Evolutionary conservation across 2,797 vertebrate species (phyloP).

Genomic region (Ctenopoma kingsleyae): DNA sequence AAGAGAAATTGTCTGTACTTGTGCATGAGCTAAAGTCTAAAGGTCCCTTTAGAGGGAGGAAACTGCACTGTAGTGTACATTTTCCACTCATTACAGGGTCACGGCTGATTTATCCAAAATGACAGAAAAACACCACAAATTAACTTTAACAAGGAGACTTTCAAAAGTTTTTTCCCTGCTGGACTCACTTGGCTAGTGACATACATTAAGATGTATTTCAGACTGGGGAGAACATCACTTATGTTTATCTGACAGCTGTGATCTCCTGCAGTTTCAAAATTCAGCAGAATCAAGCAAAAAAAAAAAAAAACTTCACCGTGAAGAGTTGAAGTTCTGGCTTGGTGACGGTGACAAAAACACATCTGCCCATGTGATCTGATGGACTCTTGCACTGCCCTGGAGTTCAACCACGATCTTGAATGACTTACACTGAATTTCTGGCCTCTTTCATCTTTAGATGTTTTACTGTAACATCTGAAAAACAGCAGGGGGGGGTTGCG

Average conservation of each 20-base stretch:
- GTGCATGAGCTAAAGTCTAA: conserved; percentile 59
- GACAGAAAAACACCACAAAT: conserved; percentile 40
- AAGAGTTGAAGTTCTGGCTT: conserved; percentile 8
- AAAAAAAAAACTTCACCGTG: conserved; percentile 20
- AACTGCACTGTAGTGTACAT: conserved; percentile 48
- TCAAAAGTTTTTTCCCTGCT: conserved; percentile 35
- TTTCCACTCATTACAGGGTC: conserved; percentile 66
- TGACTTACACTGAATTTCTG: conserved; percentile 1
- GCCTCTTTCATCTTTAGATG: background rate
- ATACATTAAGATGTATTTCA: conserved; percentile 20
- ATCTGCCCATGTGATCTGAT: conserved; percentile 28
- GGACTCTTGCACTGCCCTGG: conserved; percentile 9
- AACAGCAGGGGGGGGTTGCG: conserved; percentile 28
- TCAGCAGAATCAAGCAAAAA: conserved; percentile 34
- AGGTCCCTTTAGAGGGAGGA: conserved; percentile 24
- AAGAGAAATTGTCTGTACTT: conserved; percentile 68
- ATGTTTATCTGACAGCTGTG: conserved; percentile 53
- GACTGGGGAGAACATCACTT: conserved; percentile 41
- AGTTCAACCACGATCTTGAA: conserved; percentile 15
- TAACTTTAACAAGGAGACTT: conserved; percentile 41
- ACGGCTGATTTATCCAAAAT: conserved; percentile 56
- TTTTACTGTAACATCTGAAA: conserved; percentile 23
- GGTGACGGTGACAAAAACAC: conserved; percentile 14
- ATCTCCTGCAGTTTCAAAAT: conserved; percentile 41
- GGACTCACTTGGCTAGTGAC: conserved; percentile 23